A percentile compares a stretch with the other conserved stretches of the same genome.
These are phyloP conservation scores for Agrotis clavis DNA, from an alignment of 2,888 invertebrate genomes.

Conservation along the genomic window DNA sequence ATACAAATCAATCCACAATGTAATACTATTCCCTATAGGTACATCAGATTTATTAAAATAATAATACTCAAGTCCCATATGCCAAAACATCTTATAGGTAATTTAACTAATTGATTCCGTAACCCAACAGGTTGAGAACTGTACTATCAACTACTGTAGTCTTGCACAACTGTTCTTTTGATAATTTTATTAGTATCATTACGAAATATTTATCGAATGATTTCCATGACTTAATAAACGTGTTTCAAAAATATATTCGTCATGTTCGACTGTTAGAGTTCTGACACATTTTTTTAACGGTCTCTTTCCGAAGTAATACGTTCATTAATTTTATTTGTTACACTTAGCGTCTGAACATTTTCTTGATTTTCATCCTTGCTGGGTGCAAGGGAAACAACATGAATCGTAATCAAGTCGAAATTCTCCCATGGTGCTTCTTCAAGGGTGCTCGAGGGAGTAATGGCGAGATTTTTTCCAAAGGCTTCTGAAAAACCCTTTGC, in stretches of 20 bases:
- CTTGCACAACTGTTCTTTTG: constrained; percentile 28
- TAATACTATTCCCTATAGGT: constrained; percentile 68
- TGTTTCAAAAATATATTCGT: constrained; percentile 55
- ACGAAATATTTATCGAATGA: constrained; percentile 46
- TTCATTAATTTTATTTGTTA: constrained; percentile 30
- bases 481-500: constrained; percentile 97
- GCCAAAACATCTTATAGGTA: constrained; percentile 48
- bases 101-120: constrained; percentile 46
- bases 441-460: constrained; percentile 96
- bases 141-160: constrained; percentile 27
- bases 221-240: constrained; percentile 41
- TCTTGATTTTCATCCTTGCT: constrained; percentile 40
- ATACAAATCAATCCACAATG: constrained; percentile 72
- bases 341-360: constrained; percentile 32
- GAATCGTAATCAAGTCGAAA: constrained; percentile 48
- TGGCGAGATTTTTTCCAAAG: constrained; percentile 97
- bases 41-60: constrained; percentile 70
- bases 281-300: constrained; percentile 34
- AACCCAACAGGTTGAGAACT: constrained; percentile 34
- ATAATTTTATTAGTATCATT: constrained; percentile 31
- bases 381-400: constrained; percentile 35
- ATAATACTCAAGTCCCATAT: constrained; percentile 59
- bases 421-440: constrained; percentile 77
- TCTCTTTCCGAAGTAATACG: constrained; percentile 34
- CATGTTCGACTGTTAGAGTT: constrained; percentile 38